Percentiles rank a stretch among this genome's conserved stretches.
phyloP scores from a whole-genome alignment of 1,140 invertebrate genomes.

The Calliopsis andreniformis region DNA sequence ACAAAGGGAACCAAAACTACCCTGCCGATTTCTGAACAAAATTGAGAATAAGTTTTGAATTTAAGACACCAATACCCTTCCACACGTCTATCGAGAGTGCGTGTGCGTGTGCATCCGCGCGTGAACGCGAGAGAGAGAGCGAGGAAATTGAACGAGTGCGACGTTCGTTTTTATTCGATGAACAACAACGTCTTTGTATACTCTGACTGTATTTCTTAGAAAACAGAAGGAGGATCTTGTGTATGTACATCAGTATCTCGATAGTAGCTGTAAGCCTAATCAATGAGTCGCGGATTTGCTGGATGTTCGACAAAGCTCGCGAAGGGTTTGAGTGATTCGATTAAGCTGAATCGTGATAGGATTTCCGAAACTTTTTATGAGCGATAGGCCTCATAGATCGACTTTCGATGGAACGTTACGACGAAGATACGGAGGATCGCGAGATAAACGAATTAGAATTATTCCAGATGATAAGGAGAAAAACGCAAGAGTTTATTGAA shows the following conservation, averaged over 20 bases:
- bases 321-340: too few species aligned
- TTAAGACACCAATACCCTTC: conserved; percentile 41
- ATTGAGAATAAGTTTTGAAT: conserved; percentile 14
- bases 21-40: conserved; percentile 23
- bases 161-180: conserved; percentile 72
- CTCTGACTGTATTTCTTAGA: conserved; percentile 68
- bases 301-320: not conserved
- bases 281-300: conserved; percentile 76
- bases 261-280: conserved; percentile 79
- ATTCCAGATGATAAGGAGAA: not conserved
- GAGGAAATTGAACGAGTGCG: conserved; percentile 28
- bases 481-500: conserved; percentile 1
- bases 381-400: not conserved
- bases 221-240: conserved; percentile 66
- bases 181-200: conserved; percentile 75
- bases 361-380: not conserved
- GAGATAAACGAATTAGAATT: conserved; percentile 14
- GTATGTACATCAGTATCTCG: conserved; percentile 78
- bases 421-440: too few species aligned
- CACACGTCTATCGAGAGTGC: conserved; percentile 42
- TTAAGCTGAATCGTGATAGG: too few species aligned
- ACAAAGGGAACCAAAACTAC: conserved; percentile 40
- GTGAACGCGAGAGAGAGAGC: not conserved
- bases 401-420: too few species aligned
- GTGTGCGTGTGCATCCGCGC: conserved; percentile 25